Evolutionary conservation across 2,888 invertebrate genomes (phyloP), one percentile per base, ranked within the genome.

Genomic region (Drosophila anomalata): DNA sequence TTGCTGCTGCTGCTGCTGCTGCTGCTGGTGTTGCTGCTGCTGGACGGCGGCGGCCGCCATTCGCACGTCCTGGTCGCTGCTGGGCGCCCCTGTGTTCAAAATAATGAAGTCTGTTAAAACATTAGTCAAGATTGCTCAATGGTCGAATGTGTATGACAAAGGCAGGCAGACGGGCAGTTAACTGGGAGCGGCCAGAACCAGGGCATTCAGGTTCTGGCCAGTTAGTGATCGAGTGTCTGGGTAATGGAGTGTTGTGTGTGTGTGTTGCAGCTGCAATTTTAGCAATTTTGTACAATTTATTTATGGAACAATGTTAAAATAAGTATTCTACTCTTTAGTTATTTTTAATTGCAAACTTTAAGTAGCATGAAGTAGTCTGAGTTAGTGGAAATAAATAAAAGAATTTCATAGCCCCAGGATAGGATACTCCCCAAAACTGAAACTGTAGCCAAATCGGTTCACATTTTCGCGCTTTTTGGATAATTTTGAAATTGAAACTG

Each of bases 1-100:
- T 24, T 24, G 89, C 0, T 89, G 89, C 0, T 89, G 89, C 0
- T 89, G 89, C 0, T 89, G 89, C 0, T 89, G 89, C 0, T 89
- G 90, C 0, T 90, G 84, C 74, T 90, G 90, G 0, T 84, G 58
- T n/a, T 59, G 59, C 14, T 71, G 78, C 48, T 79, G 87, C 17
- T 78, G 85, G 31, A 71, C 86, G 4, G 84, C 77, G 22, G 84
- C 82, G 42, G 89, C 88, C 70, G 94, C 91, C 55, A 90, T 74
- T 26, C 92, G 91, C 69, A 92, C 90, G 72, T 93, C 94, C 41
- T 96, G 95, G 92, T 96, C 93, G 92, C 96, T 96, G 91, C 96
- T 96, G 84, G 96, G 96, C 72, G 96, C 96, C 89, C 96, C 95
- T 94, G 94, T 89, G 92, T 93, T 89, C 73, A 90, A 90, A 83